Conservation (phyloP, 2,113 vertebrate species). For the Bos indicus region DNA sequence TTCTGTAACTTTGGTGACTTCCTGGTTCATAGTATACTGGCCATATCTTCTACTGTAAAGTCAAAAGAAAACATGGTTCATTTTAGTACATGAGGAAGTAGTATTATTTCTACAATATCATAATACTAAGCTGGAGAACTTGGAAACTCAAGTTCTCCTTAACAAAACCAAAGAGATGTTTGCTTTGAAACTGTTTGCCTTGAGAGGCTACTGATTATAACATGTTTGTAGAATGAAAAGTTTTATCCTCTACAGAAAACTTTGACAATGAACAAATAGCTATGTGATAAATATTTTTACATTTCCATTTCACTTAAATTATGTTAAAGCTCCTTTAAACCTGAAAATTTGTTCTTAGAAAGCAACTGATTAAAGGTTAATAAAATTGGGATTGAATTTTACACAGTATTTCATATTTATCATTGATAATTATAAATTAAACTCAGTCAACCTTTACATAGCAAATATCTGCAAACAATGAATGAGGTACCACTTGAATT, state of each 20-base stretch:
- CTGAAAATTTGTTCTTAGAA: neutral
- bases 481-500: neutral
- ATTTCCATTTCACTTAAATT: neutral
- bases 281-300: neutral
- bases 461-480: neutral
- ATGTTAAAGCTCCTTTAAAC: neutral
- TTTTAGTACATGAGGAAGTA: neutral
- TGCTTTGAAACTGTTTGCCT: neutral
- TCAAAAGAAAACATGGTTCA: conserved; percentile 27
- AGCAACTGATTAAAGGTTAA: neutral
- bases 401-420: neutral
- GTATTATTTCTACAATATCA: neutral
- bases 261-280: neutral
- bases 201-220: neutral
- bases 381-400: neutral
- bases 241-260: neutral
- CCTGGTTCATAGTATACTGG: conserved; percentile 85
- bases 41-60: conserved; percentile 80
- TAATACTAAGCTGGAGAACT: neutral
- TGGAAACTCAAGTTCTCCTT: neutral
- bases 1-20: conserved; percentile 69
- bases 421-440: conserved; percentile 11
- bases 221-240: neutral
- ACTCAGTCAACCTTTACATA: neutral
- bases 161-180: neutral